Conservation (phyloP, 1,140 invertebrate species). For the Papilio dardanus region DNA sequence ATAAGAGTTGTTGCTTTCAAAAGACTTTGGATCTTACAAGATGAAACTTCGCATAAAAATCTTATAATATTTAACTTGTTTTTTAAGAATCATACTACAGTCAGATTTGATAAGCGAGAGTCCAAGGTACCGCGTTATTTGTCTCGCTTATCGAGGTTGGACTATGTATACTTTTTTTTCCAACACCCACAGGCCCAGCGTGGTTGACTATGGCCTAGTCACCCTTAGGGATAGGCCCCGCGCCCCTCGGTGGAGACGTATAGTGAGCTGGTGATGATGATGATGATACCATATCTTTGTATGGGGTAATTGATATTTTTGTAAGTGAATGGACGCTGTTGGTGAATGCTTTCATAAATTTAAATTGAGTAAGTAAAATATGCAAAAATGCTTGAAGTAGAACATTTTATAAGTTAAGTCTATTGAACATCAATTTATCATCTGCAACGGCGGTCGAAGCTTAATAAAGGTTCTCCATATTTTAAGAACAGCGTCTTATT, state of each 20-base stretch:
- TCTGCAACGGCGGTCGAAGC: constrained; percentile 11
- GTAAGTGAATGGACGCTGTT: neutral
- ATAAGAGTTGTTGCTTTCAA: neutral
- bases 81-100: neutral
- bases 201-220: no score
- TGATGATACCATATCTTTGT: no score
- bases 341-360: neutral
- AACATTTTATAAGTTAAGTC: constrained; percentile 20
- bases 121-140: no score
- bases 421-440: constrained; percentile 24
- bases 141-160: no score
- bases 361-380: neutral
- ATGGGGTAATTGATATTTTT: no score
- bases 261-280: no score
- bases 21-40: neutral
- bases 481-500: constrained; percentile 15
- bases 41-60: neutral
- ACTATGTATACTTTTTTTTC: no score
- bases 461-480: constrained; percentile 27
- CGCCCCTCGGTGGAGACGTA: no score
- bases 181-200: no score
- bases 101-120: no score
- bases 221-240: no score
- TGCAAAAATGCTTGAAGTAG: neutral
- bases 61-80: neutral